A percentile compares a stretch with the other conserved stretches of the same genome.
These are phyloP conservation scores for Pseudochirops corinnae DNA, from an alignment of 2,797 vertebrate genomes.

Conservation along the genomic window DNA sequence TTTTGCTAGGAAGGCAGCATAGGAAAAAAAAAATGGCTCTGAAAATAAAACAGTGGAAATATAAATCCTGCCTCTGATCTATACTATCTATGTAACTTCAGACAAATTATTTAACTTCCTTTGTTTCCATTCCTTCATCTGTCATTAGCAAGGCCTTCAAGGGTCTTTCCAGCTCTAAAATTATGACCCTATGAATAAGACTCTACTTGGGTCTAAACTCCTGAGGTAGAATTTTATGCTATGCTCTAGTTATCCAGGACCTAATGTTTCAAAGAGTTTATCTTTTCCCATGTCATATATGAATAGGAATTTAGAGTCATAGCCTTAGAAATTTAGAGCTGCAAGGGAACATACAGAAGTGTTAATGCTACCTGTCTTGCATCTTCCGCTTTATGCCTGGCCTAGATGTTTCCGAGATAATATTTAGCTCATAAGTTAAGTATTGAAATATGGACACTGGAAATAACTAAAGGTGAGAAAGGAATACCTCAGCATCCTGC, in stretches of 20 bases:
- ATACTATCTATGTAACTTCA: not conserved
- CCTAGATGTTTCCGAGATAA: not conserved
- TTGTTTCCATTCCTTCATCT: not conserved
- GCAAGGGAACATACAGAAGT: not conserved
- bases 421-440: not conserved
- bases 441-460: not conserved
- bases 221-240: not conserved
- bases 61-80: not conserved
- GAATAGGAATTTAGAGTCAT: not conserved
- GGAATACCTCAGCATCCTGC: not conserved
- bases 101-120: not conserved
- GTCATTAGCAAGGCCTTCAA: not conserved
- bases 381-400: not conserved
- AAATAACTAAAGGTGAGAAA: not conserved
- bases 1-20: not conserved
- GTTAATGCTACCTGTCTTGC: not conserved
- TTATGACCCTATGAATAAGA: not conserved
- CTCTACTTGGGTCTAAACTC: not conserved
- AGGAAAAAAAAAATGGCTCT: not conserved
- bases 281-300: not conserved
- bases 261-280: not conserved
- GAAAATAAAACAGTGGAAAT: not conserved
- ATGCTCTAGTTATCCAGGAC: not conserved
- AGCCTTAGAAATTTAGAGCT: not conserved
- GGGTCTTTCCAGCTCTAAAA: not conserved